These are phyloP conservation scores for Micronisus gabar DNA, from an alignment of 2,113 vertebrate genomes.

Conservation along the genomic window DNA sequence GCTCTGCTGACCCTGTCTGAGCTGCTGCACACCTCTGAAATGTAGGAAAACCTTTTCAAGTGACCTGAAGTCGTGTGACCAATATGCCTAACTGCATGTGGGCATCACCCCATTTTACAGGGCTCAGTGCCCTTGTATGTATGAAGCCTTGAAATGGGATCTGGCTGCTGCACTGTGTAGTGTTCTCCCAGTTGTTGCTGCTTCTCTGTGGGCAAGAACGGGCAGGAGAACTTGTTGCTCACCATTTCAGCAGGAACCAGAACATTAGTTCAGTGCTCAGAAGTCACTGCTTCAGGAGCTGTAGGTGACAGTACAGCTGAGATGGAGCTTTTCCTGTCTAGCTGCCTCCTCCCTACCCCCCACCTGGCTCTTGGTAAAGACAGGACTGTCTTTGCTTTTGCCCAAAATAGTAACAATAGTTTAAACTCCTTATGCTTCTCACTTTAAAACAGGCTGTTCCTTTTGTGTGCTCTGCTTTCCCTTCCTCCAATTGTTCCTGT, in stretches of 20 bases:
- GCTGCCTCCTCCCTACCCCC: too few species aligned
- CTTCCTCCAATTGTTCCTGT: slow-evolving; percentile 40
- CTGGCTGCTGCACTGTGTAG: neutral
- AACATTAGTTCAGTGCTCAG: neutral
- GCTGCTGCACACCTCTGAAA: neutral
- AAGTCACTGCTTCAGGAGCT: neutral
- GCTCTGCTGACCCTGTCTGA: neutral
- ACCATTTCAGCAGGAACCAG: too few species aligned
- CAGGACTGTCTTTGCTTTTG: neutral
- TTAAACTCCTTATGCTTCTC: neutral
- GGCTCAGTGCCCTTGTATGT: neutral
- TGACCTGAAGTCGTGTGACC: neutral
- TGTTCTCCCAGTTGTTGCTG: neutral
- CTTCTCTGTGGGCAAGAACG: neutral
- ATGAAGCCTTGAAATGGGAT: neutral
- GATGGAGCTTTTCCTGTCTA: neutral
- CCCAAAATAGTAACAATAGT: slow-evolving; percentile 33
- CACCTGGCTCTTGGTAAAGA: neutral
- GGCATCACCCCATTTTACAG: neutral
- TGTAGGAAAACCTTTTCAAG: neutral
- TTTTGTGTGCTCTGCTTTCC: neutral
- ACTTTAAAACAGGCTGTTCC: neutral
- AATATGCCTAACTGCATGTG: accelerated
- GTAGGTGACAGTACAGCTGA: neutral
- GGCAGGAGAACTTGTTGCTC: neutral